Percentiles rank a stretch among this genome's conserved stretches.
Evolutionary conservation across 2,888 invertebrate genomes (phyloP).

Genomic region (Stenchaetothrips biformis): DNA sequence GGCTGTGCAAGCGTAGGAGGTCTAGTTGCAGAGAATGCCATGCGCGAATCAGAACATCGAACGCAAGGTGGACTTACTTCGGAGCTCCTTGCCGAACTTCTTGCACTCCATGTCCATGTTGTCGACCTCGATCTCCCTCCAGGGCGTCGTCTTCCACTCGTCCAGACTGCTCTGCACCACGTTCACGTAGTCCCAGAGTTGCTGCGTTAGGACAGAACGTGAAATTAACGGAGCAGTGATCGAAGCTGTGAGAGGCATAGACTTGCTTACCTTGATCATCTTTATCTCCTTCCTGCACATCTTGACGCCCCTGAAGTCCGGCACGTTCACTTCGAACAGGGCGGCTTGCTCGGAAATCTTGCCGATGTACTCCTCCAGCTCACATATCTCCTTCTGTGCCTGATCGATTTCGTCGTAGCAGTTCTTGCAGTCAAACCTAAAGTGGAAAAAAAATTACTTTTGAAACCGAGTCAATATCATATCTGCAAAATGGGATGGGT

Average conservation of each 20-base stretch:
- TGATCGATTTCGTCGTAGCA: slow-evolving; percentile 67
- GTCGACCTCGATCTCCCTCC: slow-evolving; percentile 92
- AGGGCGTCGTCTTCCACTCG: slow-evolving; percentile 89
- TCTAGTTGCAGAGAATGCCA: background rate
- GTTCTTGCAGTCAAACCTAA: slow-evolving; percentile 59
- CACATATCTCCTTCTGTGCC: slow-evolving; percentile 58
- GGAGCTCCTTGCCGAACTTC: slow-evolving; percentile 78
- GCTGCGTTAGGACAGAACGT: slow-evolving; percentile 45
- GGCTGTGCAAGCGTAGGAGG: slow-evolving; percentile 41
- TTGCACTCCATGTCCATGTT: slow-evolving; percentile 93
- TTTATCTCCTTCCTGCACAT: slow-evolving; percentile 71
- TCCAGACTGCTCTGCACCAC: slow-evolving; percentile 76
- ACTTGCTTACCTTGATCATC: slow-evolving; percentile 57
- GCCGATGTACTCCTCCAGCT: slow-evolving; percentile 63
- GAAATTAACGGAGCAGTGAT: background rate
- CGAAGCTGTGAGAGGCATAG: background rate
- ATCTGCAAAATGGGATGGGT: background rate
- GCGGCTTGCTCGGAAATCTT: slow-evolving; percentile 66
- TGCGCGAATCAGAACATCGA: background rate
- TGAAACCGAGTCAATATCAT: slow-evolving; percentile 23
- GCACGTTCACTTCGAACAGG: slow-evolving; percentile 80
- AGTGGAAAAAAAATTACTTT: slow-evolving; percentile 40
- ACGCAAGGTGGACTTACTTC: slow-evolving; percentile 50
- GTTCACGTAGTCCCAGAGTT: slow-evolving; percentile 84
- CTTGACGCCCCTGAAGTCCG: slow-evolving; percentile 74